phyloP scores from a whole-genome alignment of 1,140 invertebrate genomes.

The Sycophaga agraensis region DNA sequence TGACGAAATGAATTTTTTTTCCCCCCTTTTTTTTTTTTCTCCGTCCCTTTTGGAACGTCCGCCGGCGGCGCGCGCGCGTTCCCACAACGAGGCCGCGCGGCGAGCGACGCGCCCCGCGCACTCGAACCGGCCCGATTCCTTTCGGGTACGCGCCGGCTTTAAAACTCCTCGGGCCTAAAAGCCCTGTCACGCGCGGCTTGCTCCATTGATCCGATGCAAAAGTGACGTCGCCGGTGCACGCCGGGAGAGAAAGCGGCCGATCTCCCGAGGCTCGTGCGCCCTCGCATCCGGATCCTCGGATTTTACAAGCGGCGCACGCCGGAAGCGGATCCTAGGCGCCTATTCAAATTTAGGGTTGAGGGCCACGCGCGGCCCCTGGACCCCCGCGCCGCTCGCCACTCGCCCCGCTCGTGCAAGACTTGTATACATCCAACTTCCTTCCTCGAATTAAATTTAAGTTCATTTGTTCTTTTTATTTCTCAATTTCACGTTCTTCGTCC shows the following conservation, averaged over 20 bases:
- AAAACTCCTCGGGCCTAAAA: slow-evolving; percentile 58
- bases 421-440: too few species aligned
- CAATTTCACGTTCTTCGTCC: too few species aligned
- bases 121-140: slow-evolving; percentile 29
- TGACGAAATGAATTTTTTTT: slow-evolving; percentile 40
- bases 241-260: neutral
- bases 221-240: slow-evolving; percentile 40
- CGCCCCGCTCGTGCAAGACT: too few species aligned
- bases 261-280: slow-evolving; percentile 48
- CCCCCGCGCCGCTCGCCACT: too few species aligned
- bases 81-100: slow-evolving; percentile 39
- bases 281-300: slow-evolving; percentile 59
- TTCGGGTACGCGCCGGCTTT: slow-evolving; percentile 45
- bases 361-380: too few species aligned
- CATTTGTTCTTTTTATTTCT: too few species aligned
- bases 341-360: slow-evolving; percentile 54
- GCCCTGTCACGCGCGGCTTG: slow-evolving; percentile 57
- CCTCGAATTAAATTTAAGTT: too few species aligned
- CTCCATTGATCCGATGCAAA: slow-evolving; percentile 60
- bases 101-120: slow-evolving; percentile 9
- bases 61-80: slow-evolving; percentile 25
- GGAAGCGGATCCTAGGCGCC: slow-evolving; percentile 54
- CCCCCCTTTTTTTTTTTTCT: too few species aligned
- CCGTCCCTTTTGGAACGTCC: slow-evolving; percentile 22
- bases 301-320: slow-evolving; percentile 57